phyloP scores from a whole-genome alignment of 2,888 invertebrate genomes.

The Diploptera punctata region DNA sequence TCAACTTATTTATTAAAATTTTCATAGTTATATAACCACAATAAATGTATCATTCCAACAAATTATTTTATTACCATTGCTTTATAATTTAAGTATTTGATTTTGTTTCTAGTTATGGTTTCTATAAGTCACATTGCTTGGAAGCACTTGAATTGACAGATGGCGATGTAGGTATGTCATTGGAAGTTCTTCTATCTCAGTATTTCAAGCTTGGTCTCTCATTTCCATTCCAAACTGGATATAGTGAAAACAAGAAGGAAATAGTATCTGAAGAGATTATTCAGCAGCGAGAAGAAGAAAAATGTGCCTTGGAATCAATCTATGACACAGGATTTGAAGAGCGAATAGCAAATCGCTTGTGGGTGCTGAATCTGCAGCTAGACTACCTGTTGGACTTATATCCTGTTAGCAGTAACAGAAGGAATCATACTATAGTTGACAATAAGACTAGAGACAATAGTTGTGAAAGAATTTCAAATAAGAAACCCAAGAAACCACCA shows the following conservation, averaged over 20 bases:
- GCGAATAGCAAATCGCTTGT: slow-evolving; percentile 71
- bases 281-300: slow-evolving; percentile 74
- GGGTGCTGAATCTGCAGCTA: slow-evolving; percentile 71
- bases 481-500: not conserved
- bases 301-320: slow-evolving; percentile 77
- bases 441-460: slow-evolving; percentile 23
- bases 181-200: slow-evolving; percentile 73
- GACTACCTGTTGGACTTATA: slow-evolving; percentile 43
- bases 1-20: no score
- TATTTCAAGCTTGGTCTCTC: slow-evolving; percentile 58
- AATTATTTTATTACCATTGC: no score
- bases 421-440: slow-evolving; percentile 16
- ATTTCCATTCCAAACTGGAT: slow-evolving; percentile 51
- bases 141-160: slow-evolving; percentile 74
- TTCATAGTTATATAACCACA: no score
- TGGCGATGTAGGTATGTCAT: slow-evolving; percentile 72
- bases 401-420: not conserved
- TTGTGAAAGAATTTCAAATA: not conserved
- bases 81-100: not conserved
- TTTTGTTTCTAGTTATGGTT: slow-evolving; percentile 82
- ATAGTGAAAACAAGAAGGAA: slow-evolving; percentile 38
- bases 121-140: slow-evolving; percentile 73
- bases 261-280: slow-evolving; percentile 56
- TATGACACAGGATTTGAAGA: slow-evolving; percentile 73
- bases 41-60: no score